Conservation (phyloP, 1,140 invertebrate genomes). For the Teleopsis dalmanni region DNA sequence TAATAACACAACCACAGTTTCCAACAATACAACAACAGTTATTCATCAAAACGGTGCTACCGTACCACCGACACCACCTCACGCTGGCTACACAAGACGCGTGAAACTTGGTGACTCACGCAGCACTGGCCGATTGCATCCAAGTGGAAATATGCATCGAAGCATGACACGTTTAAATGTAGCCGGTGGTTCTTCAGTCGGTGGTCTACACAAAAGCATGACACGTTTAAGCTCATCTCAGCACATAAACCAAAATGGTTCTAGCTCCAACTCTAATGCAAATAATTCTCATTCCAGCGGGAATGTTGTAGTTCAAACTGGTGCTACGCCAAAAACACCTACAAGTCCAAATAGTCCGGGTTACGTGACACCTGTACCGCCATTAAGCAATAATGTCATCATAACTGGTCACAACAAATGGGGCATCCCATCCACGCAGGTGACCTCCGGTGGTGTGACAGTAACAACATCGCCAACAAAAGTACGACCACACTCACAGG, state of each 20-base stretch:
- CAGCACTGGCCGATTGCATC: conserved; percentile 60
- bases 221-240: conserved; percentile 68
- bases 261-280: conserved; percentile 20
- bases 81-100: conserved; percentile 52
- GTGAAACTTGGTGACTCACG: conserved; percentile 60
- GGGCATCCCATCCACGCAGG: conserved; percentile 43
- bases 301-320: conserved; percentile 32
- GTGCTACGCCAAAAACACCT: conserved; percentile 30
- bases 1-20: background rate
- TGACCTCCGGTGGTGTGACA: conserved; percentile 57
- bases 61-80: conserved; percentile 30
- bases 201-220: conserved; percentile 74
- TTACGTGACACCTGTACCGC: conserved; percentile 40
- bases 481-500: conserved; percentile 48
- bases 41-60: conserved; percentile 10
- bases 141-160: conserved; percentile 55
- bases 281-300: conserved; percentile 39
- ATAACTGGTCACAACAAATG: conserved; percentile 48
- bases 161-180: conserved; percentile 69
- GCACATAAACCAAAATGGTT: conserved; percentile 50
- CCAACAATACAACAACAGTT: conserved; percentile 5
- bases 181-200: conserved; percentile 61
- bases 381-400: conserved; percentile 43
- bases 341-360: conserved; percentile 21
- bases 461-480: conserved; percentile 52